These are phyloP conservation scores for Spicauda simplicius DNA, from an alignment of 2,888 invertebrate species.

Conservation along the genomic window DNA sequence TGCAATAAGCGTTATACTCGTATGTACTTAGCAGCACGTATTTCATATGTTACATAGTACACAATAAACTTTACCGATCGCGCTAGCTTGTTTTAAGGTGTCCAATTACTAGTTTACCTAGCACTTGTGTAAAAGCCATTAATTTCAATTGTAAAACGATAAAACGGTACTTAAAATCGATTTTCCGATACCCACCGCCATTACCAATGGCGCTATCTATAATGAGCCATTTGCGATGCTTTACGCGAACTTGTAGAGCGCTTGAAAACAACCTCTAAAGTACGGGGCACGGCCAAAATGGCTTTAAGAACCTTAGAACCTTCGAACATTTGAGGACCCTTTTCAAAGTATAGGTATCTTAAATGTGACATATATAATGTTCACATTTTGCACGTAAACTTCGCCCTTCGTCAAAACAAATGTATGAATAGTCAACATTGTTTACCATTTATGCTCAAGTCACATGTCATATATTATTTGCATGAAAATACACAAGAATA, in stretches of 20 bases:
- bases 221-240: slow-evolving; percentile 88
- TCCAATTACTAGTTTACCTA: not conserved
- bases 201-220: slow-evolving; percentile 89
- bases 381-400: too few relatives aligned
- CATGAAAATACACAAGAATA: too few relatives aligned
- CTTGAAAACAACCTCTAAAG: slow-evolving; percentile 7
- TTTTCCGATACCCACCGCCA: slow-evolving; percentile 74
- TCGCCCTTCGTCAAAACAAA: too few relatives aligned
- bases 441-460: too few relatives aligned
- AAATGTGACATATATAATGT: too few relatives aligned
- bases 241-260: slow-evolving; percentile 81
- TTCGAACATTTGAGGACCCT: not conserved
- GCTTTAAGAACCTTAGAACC: slow-evolving; percentile 1
- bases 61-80: not conserved
- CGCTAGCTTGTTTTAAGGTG: not conserved
- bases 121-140: not conserved
- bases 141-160: slow-evolving; percentile 13
- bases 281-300: not conserved
- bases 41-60: not conserved
- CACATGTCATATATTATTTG: too few relatives aligned
- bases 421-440: too few relatives aligned
- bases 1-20: too few relatives aligned
- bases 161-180: slow-evolving; percentile 19
- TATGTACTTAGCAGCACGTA: too few relatives aligned
- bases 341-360: too few relatives aligned